A percentile compares a stretch with the other conserved stretches of the same genome.
phyloP scores from a whole-genome alignment of 2,888 invertebrate species.

The Melanostoma scalare region DNA sequence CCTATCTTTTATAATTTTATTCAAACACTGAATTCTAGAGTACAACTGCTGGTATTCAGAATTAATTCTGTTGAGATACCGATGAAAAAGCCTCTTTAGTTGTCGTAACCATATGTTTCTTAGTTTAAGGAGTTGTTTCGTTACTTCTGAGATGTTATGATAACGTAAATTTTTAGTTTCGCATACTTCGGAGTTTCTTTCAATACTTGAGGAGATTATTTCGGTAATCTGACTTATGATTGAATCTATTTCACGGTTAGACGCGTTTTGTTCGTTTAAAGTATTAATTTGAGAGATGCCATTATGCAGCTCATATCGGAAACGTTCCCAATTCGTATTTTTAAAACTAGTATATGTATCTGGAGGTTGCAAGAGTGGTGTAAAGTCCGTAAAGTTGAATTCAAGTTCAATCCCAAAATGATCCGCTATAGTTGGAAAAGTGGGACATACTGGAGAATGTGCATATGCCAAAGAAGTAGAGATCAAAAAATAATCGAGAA shows the following conservation, averaged over 20 bases:
- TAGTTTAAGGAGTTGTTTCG: slow-evolving; percentile 20
- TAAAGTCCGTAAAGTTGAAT: not conserved
- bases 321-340: slow-evolving; percentile 15
- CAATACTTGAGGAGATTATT: not conserved
- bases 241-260: slow-evolving; percentile 14
- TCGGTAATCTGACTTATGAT: slow-evolving; percentile 15
- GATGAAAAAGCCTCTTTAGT: slow-evolving; percentile 20
- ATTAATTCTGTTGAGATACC: slow-evolving; percentile 13
- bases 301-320: slow-evolving; percentile 21
- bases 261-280: slow-evolving; percentile 5
- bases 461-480: not conserved
- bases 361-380: slow-evolving; percentile 9
- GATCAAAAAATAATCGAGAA: no score
- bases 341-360: slow-evolving; percentile 16
- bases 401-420: slow-evolving; percentile 13
- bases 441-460: slow-evolving; percentile 6
- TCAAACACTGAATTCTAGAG: slow-evolving; percentile 20
- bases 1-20: slow-evolving; percentile 25
- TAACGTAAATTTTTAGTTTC: slow-evolving; percentile 10
- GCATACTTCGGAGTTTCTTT: not conserved
- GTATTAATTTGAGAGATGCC: not conserved
- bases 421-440: slow-evolving; percentile 5
- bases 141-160: slow-evolving; percentile 13
- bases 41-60: slow-evolving; percentile 13
- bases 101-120: slow-evolving; percentile 5